These are phyloP conservation scores for Baronia brevicornis DNA, from an alignment of 2,888 invertebrate genomes.

Conservation along the genomic window DNA sequence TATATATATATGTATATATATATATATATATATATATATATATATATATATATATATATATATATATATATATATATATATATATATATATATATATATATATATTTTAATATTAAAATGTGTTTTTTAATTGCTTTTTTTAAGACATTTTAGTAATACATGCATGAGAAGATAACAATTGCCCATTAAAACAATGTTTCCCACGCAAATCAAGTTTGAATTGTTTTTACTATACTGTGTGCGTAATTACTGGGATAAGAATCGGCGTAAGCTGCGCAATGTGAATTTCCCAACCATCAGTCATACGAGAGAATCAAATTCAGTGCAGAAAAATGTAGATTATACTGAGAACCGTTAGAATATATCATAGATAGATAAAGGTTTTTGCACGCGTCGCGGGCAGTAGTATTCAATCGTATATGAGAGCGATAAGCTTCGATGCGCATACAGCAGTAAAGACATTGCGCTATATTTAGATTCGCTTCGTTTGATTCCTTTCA, in stretches of 20 bases:
- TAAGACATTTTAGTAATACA: too few relatives aligned
- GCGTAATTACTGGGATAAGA: conserved; percentile 10
- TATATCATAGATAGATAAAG: conserved; percentile 36
- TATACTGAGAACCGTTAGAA: conserved; percentile 45
- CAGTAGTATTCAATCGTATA: conserved; percentile 54
- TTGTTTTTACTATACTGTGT: conserved; percentile 10
- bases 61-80: too few relatives aligned
- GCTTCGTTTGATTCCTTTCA: conserved; percentile 44
- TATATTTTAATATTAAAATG: too few relatives aligned
- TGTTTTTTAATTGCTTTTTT: too few relatives aligned
- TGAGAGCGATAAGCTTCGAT: conserved; percentile 61
- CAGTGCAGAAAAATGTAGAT: conserved; percentile 42
- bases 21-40: too few relatives aligned
- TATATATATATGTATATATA: too few relatives aligned
- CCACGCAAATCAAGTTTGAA: conserved; percentile 12
- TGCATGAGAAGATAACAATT: conserved; percentile 12
- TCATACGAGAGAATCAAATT: conserved; percentile 26
- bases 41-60: too few relatives aligned
- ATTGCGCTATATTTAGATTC: conserved; percentile 57
- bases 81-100: too few relatives aligned
- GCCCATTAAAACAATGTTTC: conserved; percentile 10
- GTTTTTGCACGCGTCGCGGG: conserved; percentile 50
- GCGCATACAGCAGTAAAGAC: conserved; percentile 48
- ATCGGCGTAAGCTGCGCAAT: conserved; percentile 8
- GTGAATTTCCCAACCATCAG: conserved; percentile 12